phyloP scores from a whole-genome alignment of 2,797 vertebrate genomes.

The Ceryle rudis region DNA sequence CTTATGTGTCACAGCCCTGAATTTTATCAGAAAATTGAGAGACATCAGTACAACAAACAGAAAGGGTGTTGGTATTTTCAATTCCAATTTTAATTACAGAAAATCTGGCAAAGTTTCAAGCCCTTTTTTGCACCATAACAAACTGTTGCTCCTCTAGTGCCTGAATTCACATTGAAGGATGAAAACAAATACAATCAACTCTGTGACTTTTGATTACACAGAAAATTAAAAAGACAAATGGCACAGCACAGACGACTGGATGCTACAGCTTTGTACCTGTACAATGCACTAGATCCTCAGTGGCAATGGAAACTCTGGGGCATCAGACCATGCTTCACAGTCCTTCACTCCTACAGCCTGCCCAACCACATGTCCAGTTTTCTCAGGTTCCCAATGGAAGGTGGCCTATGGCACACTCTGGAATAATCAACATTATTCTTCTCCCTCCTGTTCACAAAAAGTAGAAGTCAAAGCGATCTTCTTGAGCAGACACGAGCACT shows the following conservation, averaged over 20 bases:
- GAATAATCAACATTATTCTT: not conserved
- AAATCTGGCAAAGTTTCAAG: constrained; percentile 57
- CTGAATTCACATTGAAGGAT: not conserved
- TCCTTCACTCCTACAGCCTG: not conserved
- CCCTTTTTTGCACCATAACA: constrained; percentile 23
- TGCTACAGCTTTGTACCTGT: not conserved
- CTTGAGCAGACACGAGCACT: not conserved
- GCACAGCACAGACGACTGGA: not conserved
- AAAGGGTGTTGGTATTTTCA: constrained; percentile 33
- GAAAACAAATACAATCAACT: constrained; percentile 31
- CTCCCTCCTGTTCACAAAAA: not conserved
- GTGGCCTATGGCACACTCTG: not conserved
- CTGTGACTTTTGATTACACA: constrained; percentile 5
- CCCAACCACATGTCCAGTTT: not conserved
- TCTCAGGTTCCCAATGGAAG: not conserved
- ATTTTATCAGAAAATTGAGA: constrained; percentile 47
- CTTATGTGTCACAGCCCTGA: not conserved
- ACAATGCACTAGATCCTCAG: not conserved
- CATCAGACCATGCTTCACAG: not conserved
- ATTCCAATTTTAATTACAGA: constrained; percentile 64
- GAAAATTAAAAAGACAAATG: constrained; percentile 23
- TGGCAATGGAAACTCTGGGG: not conserved
- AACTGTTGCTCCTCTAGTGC: constrained; percentile 17
- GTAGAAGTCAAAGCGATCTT: not conserved
- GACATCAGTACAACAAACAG: not conserved